Evolutionary conservation across 1,140 invertebrate genomes (phyloP).

Genomic region (Camponotus pennsylvanicus): DNA sequence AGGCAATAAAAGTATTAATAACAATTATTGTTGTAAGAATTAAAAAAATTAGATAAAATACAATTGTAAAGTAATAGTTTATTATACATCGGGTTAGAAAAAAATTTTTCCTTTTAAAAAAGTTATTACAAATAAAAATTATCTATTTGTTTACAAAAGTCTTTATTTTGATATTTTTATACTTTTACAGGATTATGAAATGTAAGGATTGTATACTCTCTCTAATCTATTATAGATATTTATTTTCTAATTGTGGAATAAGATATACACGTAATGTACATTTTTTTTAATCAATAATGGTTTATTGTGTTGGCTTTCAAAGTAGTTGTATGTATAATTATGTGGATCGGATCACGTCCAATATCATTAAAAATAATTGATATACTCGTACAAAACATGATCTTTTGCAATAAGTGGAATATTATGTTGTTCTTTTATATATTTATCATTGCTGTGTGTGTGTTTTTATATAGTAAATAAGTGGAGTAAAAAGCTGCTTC

Average conservation of each 20-base stretch:
- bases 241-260: constrained; percentile 63
- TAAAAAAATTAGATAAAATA: neutral
- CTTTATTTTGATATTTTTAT: constrained; percentile 63
- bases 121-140: neutral
- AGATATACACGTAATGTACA: constrained; percentile 79
- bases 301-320: constrained; percentile 67
- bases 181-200: constrained; percentile 33
- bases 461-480: constrained; percentile 22
- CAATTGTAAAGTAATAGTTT: neutral
- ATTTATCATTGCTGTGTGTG: constrained; percentile 53
- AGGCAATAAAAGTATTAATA: too few species aligned
- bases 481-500: constrained; percentile 50
- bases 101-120: neutral
- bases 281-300: constrained; percentile 38
- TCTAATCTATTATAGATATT: constrained; percentile 58
- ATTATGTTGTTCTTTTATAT: constrained; percentile 38
- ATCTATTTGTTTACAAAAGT: constrained; percentile 42
- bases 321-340: constrained; percentile 48
- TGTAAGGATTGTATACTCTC: constrained; percentile 16
- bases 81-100: neutral
- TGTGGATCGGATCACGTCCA: constrained; percentile 4
- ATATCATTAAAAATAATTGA: constrained; percentile 49
- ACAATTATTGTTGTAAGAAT: too few species aligned
- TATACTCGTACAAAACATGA: constrained; percentile 55
- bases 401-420: constrained; percentile 30